Percentiles rank a stretch among this genome's conserved stretches.
These are phyloP conservation scores for Teleogryllus occipitalis DNA, from an alignment of 1,140 invertebrate species.

Conservation along the genomic window DNA sequence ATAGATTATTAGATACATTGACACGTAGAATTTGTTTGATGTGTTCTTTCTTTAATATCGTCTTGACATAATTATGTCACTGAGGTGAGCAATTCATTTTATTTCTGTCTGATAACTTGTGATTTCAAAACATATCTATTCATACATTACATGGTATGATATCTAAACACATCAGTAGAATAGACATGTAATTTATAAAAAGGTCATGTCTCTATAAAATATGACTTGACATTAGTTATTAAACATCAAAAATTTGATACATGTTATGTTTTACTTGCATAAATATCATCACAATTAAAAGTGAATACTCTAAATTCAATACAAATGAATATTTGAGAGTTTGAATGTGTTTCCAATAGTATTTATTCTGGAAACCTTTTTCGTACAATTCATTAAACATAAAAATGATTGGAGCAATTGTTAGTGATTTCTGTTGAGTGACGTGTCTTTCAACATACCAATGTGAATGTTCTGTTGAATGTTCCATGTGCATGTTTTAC, in stretches of 20 bases:
- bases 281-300: too few species aligned
- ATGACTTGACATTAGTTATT: neutral
- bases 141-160: neutral
- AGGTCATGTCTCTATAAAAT: neutral
- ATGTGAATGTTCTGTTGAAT: too few species aligned
- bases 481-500: too few species aligned
- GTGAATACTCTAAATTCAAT: too few species aligned
- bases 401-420: too few species aligned
- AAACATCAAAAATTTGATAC: neutral
- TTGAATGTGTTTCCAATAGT: too few species aligned
- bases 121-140: slow-evolving; percentile 1
- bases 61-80: neutral
- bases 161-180: slow-evolving; percentile 5
- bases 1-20: neutral
- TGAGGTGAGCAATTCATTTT: neutral
- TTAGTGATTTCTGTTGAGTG: too few species aligned
- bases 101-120: neutral
- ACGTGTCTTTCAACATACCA: too few species aligned
- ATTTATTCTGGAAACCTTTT: too few species aligned
- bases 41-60: neutral
- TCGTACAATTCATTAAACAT: too few species aligned
- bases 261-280: too few species aligned
- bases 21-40: neutral
- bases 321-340: too few species aligned
- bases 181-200: neutral